phyloP scores from a whole-genome alignment of 2,888 invertebrate genomes.

The Strigamia transsilvanica region DNA sequence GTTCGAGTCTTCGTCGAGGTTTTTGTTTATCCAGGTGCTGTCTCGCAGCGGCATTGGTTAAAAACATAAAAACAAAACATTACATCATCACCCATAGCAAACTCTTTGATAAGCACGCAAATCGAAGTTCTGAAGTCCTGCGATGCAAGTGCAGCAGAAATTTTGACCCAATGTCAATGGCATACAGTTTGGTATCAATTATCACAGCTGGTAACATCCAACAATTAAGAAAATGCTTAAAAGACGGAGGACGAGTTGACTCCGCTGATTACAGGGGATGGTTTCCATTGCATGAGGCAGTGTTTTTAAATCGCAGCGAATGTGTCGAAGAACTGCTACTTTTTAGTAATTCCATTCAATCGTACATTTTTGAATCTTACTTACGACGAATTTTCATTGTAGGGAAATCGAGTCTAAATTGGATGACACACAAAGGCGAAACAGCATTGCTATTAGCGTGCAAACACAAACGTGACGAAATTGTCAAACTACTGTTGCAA shows the following conservation, averaged over 20 bases:
- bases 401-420: constrained; percentile 21
- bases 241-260: background rate
- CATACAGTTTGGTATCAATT: background rate
- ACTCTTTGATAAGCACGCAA: too few species aligned
- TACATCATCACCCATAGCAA: too few species aligned
- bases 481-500: background rate
- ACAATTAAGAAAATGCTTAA: background rate
- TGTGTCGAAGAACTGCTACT: background rate
- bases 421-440: constrained; percentile 25
- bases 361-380: background rate
- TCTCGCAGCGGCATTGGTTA: background rate
- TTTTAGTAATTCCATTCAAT: background rate
- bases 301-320: background rate
- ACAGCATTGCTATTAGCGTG: background rate
- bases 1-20: too few species aligned
- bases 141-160: background rate
- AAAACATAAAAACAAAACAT: background rate
- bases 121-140: background rate
- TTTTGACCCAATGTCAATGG: background rate
- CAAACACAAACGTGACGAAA: constrained; percentile 10
- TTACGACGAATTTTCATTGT: background rate
- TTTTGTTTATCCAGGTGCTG: too few species aligned
- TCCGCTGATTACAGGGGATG: constrained; percentile 1
- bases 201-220: background rate
- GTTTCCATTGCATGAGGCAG: constrained; percentile 19